phyloP scores from a whole-genome alignment of 2,888 invertebrate species.

The Oligia latruncula region DNA sequence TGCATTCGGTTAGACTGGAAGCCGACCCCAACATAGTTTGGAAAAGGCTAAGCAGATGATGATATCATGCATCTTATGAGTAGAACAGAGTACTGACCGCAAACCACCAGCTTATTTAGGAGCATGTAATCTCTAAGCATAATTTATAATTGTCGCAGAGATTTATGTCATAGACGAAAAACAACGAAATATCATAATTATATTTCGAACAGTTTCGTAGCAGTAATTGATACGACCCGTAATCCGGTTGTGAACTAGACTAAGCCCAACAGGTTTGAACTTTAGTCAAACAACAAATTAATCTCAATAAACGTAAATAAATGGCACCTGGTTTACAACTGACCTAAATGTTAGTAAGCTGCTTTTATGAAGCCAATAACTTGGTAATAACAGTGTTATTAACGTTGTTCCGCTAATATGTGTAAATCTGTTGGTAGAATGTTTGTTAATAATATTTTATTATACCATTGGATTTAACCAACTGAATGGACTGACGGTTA shows the following conservation, averaged over 20 bases:
- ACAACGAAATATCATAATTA: neutral
- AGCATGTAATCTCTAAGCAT: neutral
- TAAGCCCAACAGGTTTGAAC: constrained; percentile 50
- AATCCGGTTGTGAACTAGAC: constrained; percentile 41
- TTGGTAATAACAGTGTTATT: constrained; percentile 44
- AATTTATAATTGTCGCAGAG: neutral
- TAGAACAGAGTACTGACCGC: neutral
- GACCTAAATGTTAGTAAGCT: constrained; percentile 49
- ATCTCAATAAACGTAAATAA: constrained; percentile 55
- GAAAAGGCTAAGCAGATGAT: no score
- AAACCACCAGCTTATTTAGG: neutral
- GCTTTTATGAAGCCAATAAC: constrained; percentile 47
- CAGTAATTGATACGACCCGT: constrained; percentile 49
- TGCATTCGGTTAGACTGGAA: no score
- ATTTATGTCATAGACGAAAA: neutral
- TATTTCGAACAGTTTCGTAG: neutral
- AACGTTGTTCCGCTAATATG: constrained; percentile 38
- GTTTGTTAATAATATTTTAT: constrained; percentile 14
- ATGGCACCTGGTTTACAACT: constrained; percentile 46
- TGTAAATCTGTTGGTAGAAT: constrained; percentile 34
- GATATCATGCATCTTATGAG: neutral
- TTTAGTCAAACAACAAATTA: constrained; percentile 60
- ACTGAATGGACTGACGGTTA: neutral
- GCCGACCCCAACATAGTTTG: no score
- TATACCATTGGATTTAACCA: neutral